Base-by-base conservation (phyloP, 2,113 vertebrate species). In the Cebidichthys violaceus region DNA sequence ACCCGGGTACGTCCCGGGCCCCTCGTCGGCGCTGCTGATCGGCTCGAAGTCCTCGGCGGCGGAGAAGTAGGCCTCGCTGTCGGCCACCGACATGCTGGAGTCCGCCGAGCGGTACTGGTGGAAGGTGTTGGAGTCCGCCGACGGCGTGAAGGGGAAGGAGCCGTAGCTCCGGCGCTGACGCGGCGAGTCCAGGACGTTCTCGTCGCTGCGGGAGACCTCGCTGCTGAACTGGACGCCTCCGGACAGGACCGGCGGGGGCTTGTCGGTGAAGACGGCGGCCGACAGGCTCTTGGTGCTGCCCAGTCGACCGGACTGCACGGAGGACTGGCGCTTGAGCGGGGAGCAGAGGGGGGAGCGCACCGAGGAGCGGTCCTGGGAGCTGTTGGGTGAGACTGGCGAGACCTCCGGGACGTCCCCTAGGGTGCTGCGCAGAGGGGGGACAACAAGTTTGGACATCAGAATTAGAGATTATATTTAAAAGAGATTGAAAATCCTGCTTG, bases 11-110 rank as follows among this genome's bases (percentile, higher is more conserved):
- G 98, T 99, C 65, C 98, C 98, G 0, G 98, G 98, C 3, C 98
- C 97, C 95, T 99, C 98, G 39, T 99, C 98, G 0, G 94, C 93
- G 0, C 98, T 99, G 89, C 98, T 99, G 81, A 99, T 96, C 1
- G 97, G 98, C 83, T 99, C 98, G 65, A 99, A 98, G 87, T 99
- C 98, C 77, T 99, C 98, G 0, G 97, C 95, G 1, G 98, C 98
- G 1, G 98, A 99, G 88, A 98, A 99, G 91, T 99, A 99, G 75
- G 98, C 98, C 95, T 99, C 98, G 0, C 98, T 99, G 66, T 99
- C 98, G 1, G 97, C 98, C 91, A 99, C 95, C 0, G 98, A 99
- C 97, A 98, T 98, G 74, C 97, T 99, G 72, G 98, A 99, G 86
- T 98, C 98, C 65, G 98, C 97, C 0, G 97, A 99, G 71, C 97